phyloP scores from a whole-genome alignment of 2,888 invertebrate species.

The Acronicta leporina region DNA sequence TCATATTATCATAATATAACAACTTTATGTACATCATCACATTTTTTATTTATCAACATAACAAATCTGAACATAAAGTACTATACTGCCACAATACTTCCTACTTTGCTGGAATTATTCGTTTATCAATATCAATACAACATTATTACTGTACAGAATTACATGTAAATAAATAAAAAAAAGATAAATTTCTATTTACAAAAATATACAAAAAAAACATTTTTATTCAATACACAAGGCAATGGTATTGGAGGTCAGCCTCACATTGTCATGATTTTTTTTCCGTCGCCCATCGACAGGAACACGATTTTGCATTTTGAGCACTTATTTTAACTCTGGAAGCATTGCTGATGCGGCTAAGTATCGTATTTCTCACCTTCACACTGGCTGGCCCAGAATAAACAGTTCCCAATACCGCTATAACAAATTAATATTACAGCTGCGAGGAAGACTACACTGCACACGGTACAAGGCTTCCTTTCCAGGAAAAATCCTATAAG shows the following conservation, averaged over 20 bases:
- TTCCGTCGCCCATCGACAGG: slow-evolving; percentile 61
- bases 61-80: slow-evolving; percentile 78
- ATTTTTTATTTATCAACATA: slow-evolving; percentile 70
- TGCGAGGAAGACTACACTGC: slow-evolving; percentile 97
- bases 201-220: slow-evolving; percentile 70
- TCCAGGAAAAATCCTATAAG: slow-evolving; percentile 99
- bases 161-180: slow-evolving; percentile 55
- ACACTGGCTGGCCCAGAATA: slow-evolving; percentile 96
- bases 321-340: slow-evolving; percentile 72
- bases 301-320: slow-evolving; percentile 76
- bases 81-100: slow-evolving; percentile 68
- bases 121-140: slow-evolving; percentile 34
- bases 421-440: slow-evolving; percentile 98
- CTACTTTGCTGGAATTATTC: slow-evolving; percentile 40
- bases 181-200: slow-evolving; percentile 76
- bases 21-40: slow-evolving; percentile 79
- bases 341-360: slow-evolving; percentile 62
- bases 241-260: slow-evolving; percentile 47
- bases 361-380: slow-evolving; percentile 91
- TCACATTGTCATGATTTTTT: slow-evolving; percentile 41
- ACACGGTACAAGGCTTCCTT: slow-evolving; percentile 98
- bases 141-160: slow-evolving; percentile 41
- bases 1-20: slow-evolving; percentile 69
- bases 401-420: slow-evolving; percentile 98
- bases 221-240: slow-evolving; percentile 46